Conservation (phyloP, 2,113 vertebrate species). For the Crotophaga sulcirostris region DNA sequence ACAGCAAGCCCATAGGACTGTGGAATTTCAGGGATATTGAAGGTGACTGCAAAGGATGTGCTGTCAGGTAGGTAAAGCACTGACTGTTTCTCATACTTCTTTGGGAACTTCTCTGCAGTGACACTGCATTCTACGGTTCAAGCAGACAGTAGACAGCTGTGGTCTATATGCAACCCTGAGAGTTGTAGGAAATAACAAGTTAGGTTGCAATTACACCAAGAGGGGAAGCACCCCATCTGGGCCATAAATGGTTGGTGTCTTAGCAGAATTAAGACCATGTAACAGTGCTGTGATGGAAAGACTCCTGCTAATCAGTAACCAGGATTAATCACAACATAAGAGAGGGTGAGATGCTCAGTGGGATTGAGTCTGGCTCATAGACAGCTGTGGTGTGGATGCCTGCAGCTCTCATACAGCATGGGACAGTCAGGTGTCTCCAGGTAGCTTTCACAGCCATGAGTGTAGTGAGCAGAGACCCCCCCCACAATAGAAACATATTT, state of each 20-base stretch:
- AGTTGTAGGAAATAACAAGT: not conserved
- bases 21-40: constrained; percentile 96
- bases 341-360: not conserved
- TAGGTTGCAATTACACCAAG: not conserved
- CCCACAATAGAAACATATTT: not conserved
- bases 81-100: not conserved
- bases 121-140: fast-evolving
- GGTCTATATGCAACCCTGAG: not conserved
- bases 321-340: not conserved
- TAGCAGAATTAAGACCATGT: not conserved
- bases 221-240: not conserved
- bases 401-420: fast-evolving
- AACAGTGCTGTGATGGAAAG: not conserved
- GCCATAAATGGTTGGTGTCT: not conserved
- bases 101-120: not conserved
- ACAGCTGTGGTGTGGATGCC: not conserved
- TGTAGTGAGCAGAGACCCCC: not conserved
- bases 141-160: not conserved
- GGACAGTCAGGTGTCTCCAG: not conserved
- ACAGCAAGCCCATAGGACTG: constrained; percentile 92
- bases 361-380: not conserved
- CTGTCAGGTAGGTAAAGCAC: constrained; percentile 82
- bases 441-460: not conserved
- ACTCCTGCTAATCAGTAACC: not conserved
- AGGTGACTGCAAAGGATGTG: constrained; percentile 95